Conservation (phyloP, 2,113 vertebrate species). For the Laticauda laticaudata region DNA sequence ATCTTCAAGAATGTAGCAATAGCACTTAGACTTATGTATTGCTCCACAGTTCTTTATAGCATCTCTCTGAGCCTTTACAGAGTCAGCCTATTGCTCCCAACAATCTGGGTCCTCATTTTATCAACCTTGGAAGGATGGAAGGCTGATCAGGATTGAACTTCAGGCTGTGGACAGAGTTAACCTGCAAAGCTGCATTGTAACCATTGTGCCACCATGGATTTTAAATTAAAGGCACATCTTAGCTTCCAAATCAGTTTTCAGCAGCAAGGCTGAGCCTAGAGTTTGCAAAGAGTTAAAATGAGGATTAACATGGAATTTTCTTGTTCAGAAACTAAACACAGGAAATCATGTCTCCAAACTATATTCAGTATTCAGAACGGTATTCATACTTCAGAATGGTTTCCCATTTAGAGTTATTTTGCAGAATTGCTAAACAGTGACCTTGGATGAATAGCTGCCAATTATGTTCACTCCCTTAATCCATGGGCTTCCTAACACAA, state of each 20-base stretch:
- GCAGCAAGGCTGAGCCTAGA: neutral
- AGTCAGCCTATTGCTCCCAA: neutral
- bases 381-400: neutral
- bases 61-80: neutral
- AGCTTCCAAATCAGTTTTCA: neutral
- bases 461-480: too few species aligned
- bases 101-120: neutral
- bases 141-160: neutral
- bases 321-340: neutral
- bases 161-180: neutral
- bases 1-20: neutral
- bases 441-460: too few species aligned
- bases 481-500: too few species aligned
- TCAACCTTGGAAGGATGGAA: neutral
- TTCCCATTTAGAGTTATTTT: neutral
- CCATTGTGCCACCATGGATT: neutral
- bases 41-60: neutral
- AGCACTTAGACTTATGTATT: neutral
- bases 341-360: neutral
- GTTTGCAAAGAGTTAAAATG: neutral
- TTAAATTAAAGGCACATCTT: neutral
- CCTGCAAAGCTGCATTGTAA: neutral
- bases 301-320: neutral
- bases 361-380: too few species aligned
- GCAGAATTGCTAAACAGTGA: neutral